Base-by-base conservation (phyloP, 2,113 vertebrate species). In the Myrmecobius fasciatus region DNA sequence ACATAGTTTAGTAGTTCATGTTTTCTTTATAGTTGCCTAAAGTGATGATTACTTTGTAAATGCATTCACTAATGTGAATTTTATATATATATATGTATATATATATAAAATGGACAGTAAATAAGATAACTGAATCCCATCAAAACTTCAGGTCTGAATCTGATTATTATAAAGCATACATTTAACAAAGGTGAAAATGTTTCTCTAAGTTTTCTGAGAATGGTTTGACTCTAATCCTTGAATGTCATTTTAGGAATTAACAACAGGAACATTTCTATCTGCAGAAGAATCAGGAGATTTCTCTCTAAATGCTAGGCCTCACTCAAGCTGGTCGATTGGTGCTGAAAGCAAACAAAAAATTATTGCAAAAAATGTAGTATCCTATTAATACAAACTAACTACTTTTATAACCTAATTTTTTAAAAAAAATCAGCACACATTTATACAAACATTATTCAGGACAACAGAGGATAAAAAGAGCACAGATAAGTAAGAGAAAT, bases 151-250 rank as follows among this genome's bases (percentile, higher is more conserved):
- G n/a, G 3, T 56, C 88, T 51, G 91, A 75, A 36, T 48, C 31
- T 92, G 24, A 52, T 31, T 48, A 46, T 89, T 31, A 83, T 47
- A 94, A 0, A 93, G 25, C 93, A 92, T 89, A 83, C 52, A 95
- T 28, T 31, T 10, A 52, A 52, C 36, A 52, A 28, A 90, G 51
- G 9, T 43, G 56, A 83, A 83, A 83, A 67, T 67, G 31, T 46
- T 95, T 91, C 95, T 89, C 91, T 90, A 88, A 89, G 53, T 89
- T 93, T 75, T 94, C 53, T 88, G 31, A 96, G 91, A 93, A 91
- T 52, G 22, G 47, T 22, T 75, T 83, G 67, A 83, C n/a, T 67
- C 36, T 46, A 90, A 67, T 92, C 95, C 67, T 91, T 60, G 49
- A 48, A 91, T 28, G 17, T 83, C 67, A 93, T 3, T 53, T 22